phyloP scores from a whole-genome alignment of 2,113 vertebrate species.

The Grus americana region DNA sequence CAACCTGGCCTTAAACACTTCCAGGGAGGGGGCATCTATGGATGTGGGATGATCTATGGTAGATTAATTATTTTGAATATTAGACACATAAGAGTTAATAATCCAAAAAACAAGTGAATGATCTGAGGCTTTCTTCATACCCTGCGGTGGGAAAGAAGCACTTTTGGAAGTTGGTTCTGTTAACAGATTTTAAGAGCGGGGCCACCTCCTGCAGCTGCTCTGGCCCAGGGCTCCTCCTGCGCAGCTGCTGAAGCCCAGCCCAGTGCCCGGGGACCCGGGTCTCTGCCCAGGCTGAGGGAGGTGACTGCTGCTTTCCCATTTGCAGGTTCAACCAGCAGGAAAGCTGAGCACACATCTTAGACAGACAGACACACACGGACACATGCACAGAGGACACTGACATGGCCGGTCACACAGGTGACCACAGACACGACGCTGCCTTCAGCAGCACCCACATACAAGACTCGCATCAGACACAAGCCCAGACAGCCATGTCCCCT shows the following conservation, averaged over 20 bases:
- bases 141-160: not conserved
- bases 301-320: not conserved
- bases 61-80: not conserved
- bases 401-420: rapidly evolving
- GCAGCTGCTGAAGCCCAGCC: rapidly evolving
- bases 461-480: not conserved
- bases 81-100: not conserved
- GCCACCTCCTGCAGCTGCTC: rapidly evolving
- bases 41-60: not conserved
- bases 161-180: not conserved
- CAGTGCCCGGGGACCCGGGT: rapidly evolving
- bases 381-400: not conserved
- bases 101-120: not conserved
- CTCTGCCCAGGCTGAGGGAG: not conserved
- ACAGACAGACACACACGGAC: not conserved
- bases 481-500: not conserved
- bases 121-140: not conserved
- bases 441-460: not conserved
- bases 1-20: too few relatives aligned
- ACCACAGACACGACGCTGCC: not conserved
- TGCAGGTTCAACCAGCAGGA: not conserved
- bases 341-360: not conserved
- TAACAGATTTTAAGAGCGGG: not conserved
- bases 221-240: not conserved
- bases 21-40: too few relatives aligned